A percentile compares a stretch with the other conserved stretches of the same genome.
Evolutionary conservation across 2,888 invertebrate species (phyloP).

Genomic region (Sarcophaga variegata): DNA sequence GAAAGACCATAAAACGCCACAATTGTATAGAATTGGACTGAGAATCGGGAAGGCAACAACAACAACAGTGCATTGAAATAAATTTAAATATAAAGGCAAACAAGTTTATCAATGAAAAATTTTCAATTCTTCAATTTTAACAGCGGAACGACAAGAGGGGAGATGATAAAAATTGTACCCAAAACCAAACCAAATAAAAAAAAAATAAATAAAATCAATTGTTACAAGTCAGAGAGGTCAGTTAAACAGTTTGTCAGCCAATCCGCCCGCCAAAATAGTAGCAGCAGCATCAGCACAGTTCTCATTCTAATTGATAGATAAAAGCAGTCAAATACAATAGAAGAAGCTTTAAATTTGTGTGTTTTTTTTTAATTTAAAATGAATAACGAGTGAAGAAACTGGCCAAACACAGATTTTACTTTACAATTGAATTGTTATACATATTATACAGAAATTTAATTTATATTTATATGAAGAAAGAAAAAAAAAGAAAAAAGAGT

Average conservation of each 20-base stretch:
- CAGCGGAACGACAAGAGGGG: neutral
- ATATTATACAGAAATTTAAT: conserved; percentile 24
- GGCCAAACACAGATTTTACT: conserved; percentile 19
- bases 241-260: conserved; percentile 26
- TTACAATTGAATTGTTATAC: conserved; percentile 67
- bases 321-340: conserved; percentile 42
- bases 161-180: too few species aligned
- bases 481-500: conserved; percentile 14
- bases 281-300: neutral
- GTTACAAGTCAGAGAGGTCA: conserved; percentile 62
- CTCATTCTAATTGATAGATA: conserved; percentile 48
- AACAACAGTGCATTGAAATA: conserved; percentile 3
- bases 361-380: too few species aligned
- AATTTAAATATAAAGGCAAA: conserved; percentile 34
- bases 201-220: conserved; percentile 54
- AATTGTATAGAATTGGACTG: neutral
- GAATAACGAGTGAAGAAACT: neutral
- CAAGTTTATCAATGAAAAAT: conserved; percentile 50
- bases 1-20: neutral
- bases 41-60: neutral
- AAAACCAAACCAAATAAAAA: conserved; percentile 21
- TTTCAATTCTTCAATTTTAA: neutral
- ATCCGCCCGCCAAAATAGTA: neutral
- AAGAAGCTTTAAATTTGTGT: conserved; percentile 8
- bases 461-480: conserved; percentile 50